phyloP scores from a whole-genome alignment of 1,140 invertebrate genomes.

The Micrasema longulum region DNA sequence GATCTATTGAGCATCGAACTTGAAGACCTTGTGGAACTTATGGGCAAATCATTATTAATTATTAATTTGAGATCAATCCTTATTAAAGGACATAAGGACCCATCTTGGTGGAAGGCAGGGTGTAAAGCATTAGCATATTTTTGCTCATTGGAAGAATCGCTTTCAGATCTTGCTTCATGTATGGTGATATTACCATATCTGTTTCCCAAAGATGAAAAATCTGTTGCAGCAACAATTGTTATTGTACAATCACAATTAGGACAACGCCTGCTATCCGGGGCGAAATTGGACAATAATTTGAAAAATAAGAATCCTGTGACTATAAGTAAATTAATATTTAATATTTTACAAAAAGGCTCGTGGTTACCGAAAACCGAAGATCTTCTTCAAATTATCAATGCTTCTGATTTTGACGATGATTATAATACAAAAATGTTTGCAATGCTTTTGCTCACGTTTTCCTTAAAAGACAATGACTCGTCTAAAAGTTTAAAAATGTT shows the following conservation, averaged over 20 bases:
- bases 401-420: slow-evolving; percentile 12
- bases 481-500: slow-evolving; percentile 29
- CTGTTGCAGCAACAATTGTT: slow-evolving; percentile 64
- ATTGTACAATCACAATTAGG: slow-evolving; percentile 68
- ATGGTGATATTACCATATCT: slow-evolving; percentile 71
- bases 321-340: slow-evolving; percentile 59
- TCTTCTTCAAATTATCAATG: slow-evolving; percentile 40
- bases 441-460: slow-evolving; percentile 45
- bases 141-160: slow-evolving; percentile 59
- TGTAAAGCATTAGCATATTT: slow-evolving; percentile 62
- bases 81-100: slow-evolving; percentile 54
- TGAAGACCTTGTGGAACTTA: slow-evolving; percentile 60
- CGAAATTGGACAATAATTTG: slow-evolving; percentile 58
- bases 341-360: slow-evolving; percentile 42
- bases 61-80: slow-evolving; percentile 57
- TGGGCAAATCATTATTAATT: slow-evolving; percentile 58
- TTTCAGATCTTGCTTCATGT: slow-evolving; percentile 61
- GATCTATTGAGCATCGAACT: slow-evolving; percentile 65
- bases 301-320: slow-evolving; percentile 57
- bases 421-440: slow-evolving; percentile 46
- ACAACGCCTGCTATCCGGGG: slow-evolving; percentile 59
- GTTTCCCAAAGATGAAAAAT: slow-evolving; percentile 67
- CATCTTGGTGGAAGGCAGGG: slow-evolving; percentile 60
- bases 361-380: slow-evolving; percentile 22
- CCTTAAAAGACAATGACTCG: slow-evolving; percentile 41